Percentiles rank a stretch among this genome's conserved stretches.
Evolutionary conservation across 92 coral and sea anemone genomes (phyloP).

Genomic region (Metridium senile): DNA sequence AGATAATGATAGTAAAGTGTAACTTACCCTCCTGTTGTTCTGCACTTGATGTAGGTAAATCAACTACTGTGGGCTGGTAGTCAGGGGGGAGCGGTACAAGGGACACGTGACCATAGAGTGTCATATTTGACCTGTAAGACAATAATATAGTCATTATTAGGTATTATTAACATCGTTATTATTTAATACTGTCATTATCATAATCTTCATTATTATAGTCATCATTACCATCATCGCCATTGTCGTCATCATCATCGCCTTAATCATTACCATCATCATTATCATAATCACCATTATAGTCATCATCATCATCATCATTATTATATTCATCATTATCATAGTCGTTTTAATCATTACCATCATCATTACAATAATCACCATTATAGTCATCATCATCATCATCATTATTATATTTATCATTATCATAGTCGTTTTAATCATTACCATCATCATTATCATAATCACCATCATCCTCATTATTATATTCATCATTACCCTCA

Average conservation of each 20-base stretch:
- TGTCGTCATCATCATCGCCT: not conserved
- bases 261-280: not conserved
- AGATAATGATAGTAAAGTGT: not conserved
- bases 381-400: not conserved
- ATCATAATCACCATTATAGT: not conserved
- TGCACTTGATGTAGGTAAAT: slow-evolving; percentile 70
- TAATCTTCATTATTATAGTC: not conserved
- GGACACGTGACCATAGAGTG: slow-evolving; percentile 83
- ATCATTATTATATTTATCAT: not conserved
- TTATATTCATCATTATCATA: not conserved
- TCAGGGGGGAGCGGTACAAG: slow-evolving; percentile 87
- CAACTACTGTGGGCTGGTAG: slow-evolving; percentile 79
- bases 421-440: not conserved
- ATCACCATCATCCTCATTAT: too few species aligned
- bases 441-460: not conserved
- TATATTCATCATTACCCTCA: not conserved
- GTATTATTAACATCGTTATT: not conserved
- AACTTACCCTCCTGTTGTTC: slow-evolving; percentile 55
- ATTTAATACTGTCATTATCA: not conserved
- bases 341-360: not conserved
- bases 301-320: not conserved
- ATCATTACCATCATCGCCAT: not conserved
- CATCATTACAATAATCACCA: not conserved
- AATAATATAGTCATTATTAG: not conserved
- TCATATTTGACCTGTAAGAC: slow-evolving; percentile 79